These are phyloP conservation scores for Amiota minor DNA, from an alignment of 2,888 invertebrate genomes.

Conservation along the genomic window DNA sequence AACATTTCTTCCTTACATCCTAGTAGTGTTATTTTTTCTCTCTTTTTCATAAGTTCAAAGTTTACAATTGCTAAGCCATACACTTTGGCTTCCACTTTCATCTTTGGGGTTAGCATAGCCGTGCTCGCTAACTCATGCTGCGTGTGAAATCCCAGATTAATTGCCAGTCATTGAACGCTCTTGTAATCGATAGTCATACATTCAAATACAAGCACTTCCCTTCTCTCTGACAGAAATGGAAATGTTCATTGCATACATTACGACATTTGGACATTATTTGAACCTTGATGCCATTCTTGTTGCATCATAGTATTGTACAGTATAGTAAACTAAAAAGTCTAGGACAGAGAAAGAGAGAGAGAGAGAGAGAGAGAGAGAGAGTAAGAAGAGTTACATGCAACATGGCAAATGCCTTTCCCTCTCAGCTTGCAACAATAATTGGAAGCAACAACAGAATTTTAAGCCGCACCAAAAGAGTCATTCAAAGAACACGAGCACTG, in stretches of 20 bases:
- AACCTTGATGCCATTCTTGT: background rate
- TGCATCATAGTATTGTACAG: background rate
- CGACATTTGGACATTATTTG: background rate
- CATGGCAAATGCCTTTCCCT: too few relatives aligned
- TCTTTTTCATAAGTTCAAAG: background rate
- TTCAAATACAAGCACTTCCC: conserved; percentile 13
- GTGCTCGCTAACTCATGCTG: background rate
- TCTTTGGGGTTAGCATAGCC: background rate
- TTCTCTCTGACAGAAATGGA: background rate
- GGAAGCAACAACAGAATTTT: too few relatives aligned
- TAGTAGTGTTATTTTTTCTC: background rate
- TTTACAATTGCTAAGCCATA: conserved; percentile 2
- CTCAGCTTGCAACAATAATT: too few relatives aligned
- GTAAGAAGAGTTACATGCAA: too few relatives aligned
- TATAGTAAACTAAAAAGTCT: too few relatives aligned
- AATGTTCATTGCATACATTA: conserved; percentile 25
- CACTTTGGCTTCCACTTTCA: conserved; percentile 2
- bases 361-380: too few relatives aligned
- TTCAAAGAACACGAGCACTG: conserved; percentile 3
- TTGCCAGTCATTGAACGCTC: conserved; percentile 19
- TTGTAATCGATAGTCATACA: conserved; percentile 30
- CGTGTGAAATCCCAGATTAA: conserved; percentile 30
- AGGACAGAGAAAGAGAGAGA: too few relatives aligned
- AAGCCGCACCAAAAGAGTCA: background rate
- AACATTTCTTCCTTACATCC: conserved; percentile 13